These are phyloP conservation scores for Thalassarche chlororhynchos DNA, from an alignment of 2,113 vertebrate genomes.

Conservation along the genomic window DNA sequence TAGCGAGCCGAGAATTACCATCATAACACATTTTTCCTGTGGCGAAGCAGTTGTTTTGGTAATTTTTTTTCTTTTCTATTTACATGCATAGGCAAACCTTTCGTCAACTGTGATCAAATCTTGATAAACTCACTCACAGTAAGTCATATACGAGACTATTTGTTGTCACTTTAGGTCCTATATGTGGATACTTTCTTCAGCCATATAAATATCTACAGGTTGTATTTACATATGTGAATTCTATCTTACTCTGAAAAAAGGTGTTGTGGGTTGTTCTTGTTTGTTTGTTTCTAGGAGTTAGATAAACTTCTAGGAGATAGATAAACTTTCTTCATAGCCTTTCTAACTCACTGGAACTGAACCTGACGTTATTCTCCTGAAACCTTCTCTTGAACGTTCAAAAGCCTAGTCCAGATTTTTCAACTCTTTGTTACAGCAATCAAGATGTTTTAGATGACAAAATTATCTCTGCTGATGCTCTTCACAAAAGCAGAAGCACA, in stretches of 20 bases:
- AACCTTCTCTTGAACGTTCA: neutral
- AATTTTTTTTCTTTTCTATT: neutral
- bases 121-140: neutral
- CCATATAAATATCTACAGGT: neutral
- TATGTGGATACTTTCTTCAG: neutral
- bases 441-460: neutral
- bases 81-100: neutral
- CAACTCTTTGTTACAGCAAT: neutral
- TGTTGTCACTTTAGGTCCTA: neutral
- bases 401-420: neutral
- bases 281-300: neutral
- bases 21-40: neutral
- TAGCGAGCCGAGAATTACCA: neutral
- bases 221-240: neutral
- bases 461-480: neutral
- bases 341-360: neutral
- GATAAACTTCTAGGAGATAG: neutral
- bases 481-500: neutral
- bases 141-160: neutral
- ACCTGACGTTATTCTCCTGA: neutral
- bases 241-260: neutral
- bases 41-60: neutral
- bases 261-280: fast-evolving
- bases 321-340: neutral
- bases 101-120: neutral